phyloP scores from a whole-genome alignment of 2,797 vertebrate species.

The Hydrophis major region DNA sequence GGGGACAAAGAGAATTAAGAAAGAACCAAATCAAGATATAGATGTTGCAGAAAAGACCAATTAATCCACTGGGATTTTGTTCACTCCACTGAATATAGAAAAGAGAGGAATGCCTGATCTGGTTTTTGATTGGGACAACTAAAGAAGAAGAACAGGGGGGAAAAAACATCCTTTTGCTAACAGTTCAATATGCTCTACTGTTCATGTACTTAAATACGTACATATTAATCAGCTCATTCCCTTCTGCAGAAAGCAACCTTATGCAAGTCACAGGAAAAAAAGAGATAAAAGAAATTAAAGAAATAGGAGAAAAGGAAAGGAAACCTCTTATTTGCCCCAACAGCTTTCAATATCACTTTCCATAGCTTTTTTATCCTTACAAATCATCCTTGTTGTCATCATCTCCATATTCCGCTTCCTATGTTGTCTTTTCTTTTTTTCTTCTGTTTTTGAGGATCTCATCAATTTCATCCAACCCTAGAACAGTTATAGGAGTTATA shows the following conservation, averaged over 20 bases:
- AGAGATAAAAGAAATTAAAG: neutral
- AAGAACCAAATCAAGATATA: neutral
- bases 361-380: neutral
- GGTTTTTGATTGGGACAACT: neutral
- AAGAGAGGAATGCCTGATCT: neutral
- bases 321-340: neutral
- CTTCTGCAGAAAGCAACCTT: neutral
- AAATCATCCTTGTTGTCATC: neutral
- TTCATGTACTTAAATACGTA: neutral
- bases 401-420: neutral
- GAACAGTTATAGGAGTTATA: neutral
- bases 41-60: neutral
- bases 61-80: neutral
- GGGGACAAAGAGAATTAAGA: neutral
- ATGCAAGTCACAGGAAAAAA: neutral
- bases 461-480: neutral
- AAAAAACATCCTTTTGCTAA: neutral
- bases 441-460: neutral
- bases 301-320: neutral
- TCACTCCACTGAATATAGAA: neutral
- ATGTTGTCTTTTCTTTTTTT: neutral
- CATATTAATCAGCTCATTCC: neutral
- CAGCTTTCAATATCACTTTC: neutral
- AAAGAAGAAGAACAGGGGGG: neutral
- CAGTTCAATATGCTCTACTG: neutral